Conservation (phyloP, 2,797 vertebrate genomes). For the Graptemys geographica region DNA sequence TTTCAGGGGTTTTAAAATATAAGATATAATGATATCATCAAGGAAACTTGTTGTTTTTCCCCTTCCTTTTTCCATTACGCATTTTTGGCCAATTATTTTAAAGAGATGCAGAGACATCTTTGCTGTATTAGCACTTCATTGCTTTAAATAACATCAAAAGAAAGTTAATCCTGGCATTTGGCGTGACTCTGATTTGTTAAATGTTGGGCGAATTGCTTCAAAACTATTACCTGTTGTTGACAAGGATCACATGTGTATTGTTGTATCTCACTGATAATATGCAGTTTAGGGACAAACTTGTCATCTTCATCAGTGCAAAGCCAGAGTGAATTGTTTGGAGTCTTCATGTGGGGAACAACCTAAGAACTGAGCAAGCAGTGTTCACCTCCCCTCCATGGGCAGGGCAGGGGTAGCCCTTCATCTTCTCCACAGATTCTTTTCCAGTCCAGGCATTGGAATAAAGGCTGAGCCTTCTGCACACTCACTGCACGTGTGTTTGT, state of each 20-base stretch:
- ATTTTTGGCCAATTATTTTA: slow-evolving; percentile 42
- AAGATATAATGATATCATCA: slow-evolving; percentile 6
- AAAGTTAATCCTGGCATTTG: not conserved
- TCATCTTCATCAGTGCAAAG: not conserved
- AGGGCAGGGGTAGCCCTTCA: not conserved
- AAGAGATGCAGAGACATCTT: slow-evolving; percentile 42
- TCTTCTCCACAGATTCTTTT: too few species aligned
- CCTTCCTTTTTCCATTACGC: slow-evolving; percentile 5
- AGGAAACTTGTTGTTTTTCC: slow-evolving; percentile 36
- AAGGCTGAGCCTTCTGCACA: not conserved
- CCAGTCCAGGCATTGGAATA: not conserved
- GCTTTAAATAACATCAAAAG: slow-evolving; percentile 49
- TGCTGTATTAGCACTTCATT: slow-evolving; percentile 26
- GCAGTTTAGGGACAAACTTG: not conserved
- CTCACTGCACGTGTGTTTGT: not conserved
- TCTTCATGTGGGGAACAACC: not conserved
- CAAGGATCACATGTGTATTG: not conserved
- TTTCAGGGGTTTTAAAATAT: not conserved
- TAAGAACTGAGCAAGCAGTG: not conserved
- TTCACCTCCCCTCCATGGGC: not conserved
- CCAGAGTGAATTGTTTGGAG: fast-evolving
- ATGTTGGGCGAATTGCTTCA: not conserved
- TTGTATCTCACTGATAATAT: not conserved
- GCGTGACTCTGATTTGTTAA: not conserved
- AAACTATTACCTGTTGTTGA: not conserved